Conservation (phyloP, 1,140 invertebrate species). For the Drosophila paulistorum region DNA sequence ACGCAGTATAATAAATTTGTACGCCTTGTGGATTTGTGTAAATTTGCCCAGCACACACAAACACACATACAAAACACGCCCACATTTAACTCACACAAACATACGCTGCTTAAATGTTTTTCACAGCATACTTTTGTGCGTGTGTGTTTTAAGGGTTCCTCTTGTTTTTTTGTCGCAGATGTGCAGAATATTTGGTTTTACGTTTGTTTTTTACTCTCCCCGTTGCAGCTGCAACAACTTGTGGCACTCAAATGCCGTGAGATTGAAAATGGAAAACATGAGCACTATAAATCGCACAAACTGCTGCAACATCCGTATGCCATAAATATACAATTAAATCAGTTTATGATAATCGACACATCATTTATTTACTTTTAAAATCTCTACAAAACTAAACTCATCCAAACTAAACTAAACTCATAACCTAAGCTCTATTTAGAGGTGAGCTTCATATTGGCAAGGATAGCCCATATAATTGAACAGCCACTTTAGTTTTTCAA, state of each 20-base stretch:
- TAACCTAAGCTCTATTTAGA: too few species aligned
- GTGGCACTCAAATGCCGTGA: background rate
- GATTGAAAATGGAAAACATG: background rate
- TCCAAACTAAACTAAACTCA: too few species aligned
- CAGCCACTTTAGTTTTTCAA: too few species aligned
- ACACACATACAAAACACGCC: slow-evolving; percentile 16
- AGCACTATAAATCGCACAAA: background rate
- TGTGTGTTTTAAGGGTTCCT: slow-evolving; percentile 24
- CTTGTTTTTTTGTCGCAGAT: background rate
- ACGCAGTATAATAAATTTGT: slow-evolving; percentile 68
- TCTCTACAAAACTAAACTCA: too few species aligned
- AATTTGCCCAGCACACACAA: slow-evolving; percentile 51
- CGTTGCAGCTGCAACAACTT: slow-evolving; percentile 19
- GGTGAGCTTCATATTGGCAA: too few species aligned
- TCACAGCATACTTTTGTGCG: slow-evolving; percentile 59
- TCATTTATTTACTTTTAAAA: too few species aligned
- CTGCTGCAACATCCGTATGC: background rate
- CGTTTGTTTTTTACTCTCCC: background rate
- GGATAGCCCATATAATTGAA: too few species aligned
- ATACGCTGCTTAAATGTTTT: slow-evolving; percentile 63
- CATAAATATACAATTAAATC: background rate
- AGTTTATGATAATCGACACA: background rate
- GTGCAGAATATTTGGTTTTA: background rate
- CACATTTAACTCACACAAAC: slow-evolving; percentile 19
- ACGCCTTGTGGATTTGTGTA: slow-evolving; percentile 69